Percentiles rank a stretch among this genome's conserved stretches.
These are phyloP conservation scores for fruit fly (Drosophila melanogaster) DNA, from an alignment of 1,140 invertebrate species.

Conservation along the genomic window Release_6_plus_ISO1_MT NT_037436.4:1489001-1489500, in stretches of 20 bases:
- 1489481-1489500: constrained; percentile 33
- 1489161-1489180: constrained; percentile 65
- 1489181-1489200: constrained; percentile 55
- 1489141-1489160: constrained; percentile 49
- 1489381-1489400: background rate
- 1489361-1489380: background rate
- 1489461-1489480: constrained; percentile 1
- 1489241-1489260: constrained; percentile 30
- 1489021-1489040: constrained; percentile 83
- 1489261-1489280: constrained; percentile 26
- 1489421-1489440: background rate
- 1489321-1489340: background rate
- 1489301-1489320: background rate
- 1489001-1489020: constrained; percentile 70
- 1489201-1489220: constrained; percentile 34
- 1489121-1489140: constrained; percentile 75
- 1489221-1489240: constrained; percentile 35
- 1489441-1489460: constrained; percentile 33
- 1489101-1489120: constrained; percentile 13
- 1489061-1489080: constrained; percentile 42
- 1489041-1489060: constrained; percentile 36
- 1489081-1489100: constrained; percentile 42
- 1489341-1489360: background rate
- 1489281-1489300: constrained; percentile 4
- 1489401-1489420: background rate